Evolutionary conservation across 2,797 vertebrate species (phyloP).

Genomic region (Cyclopterus lumpus): DNA sequence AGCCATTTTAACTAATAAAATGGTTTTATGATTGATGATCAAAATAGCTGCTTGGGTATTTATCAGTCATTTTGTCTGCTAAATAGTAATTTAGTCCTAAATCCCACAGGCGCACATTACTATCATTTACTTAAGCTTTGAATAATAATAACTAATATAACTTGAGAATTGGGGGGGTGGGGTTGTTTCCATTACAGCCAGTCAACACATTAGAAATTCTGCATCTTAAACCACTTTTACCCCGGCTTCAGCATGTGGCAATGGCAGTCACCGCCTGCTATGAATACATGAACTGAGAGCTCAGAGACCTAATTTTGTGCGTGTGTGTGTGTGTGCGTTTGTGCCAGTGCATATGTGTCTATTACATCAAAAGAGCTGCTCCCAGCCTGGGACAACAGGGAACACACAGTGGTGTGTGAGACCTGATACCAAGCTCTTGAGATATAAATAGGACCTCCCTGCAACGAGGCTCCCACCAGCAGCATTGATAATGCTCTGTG

Average conservation of each 20-base stretch:
- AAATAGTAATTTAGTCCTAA: background rate
- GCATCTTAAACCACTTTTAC: background rate
- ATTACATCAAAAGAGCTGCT: constrained; percentile 52
- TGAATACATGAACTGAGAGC: constrained; percentile 50
- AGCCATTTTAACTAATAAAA: too few relatives aligned
- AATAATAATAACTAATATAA: too few relatives aligned
- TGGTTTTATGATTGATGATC: background rate
- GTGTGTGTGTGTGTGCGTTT: constrained; percentile 11
- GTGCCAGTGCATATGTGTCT: background rate
- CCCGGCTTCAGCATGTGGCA: background rate
- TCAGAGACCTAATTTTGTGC: constrained; percentile 19
- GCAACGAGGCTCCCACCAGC: constrained; percentile 61
- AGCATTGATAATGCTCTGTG: constrained; percentile 59
- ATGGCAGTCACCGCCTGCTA: background rate
- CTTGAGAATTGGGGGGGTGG: too few relatives aligned
- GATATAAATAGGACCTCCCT: constrained; percentile 81
- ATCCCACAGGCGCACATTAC: background rate
- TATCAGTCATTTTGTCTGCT: too few relatives aligned
- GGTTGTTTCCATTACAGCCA: background rate
- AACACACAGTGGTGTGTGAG: constrained; percentile 67
- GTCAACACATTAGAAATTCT: constrained; percentile 16
- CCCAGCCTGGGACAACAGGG: constrained; percentile 52
- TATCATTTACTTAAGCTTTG: background rate
- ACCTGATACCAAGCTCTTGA: constrained; percentile 70
- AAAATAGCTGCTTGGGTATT: background rate